Evolutionary conservation across 2,797 vertebrate genomes (phyloP), one percentile per base, ranked within the genome.

Genomic region (Okamejei kenojei): DNA sequence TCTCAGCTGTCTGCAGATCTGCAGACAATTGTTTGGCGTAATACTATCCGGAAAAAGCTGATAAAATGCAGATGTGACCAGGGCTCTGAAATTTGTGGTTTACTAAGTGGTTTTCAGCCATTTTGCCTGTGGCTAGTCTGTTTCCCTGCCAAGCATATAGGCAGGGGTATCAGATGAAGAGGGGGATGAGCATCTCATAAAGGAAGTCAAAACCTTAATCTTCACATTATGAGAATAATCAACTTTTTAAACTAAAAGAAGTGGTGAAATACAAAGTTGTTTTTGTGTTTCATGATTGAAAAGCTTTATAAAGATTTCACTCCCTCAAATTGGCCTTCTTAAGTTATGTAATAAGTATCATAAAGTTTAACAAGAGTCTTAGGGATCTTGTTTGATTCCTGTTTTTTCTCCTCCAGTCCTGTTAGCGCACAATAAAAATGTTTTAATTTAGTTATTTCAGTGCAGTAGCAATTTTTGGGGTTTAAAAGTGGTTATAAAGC

Each of bases 41-140:
- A 98, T 97, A 97, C 96, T 98, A 98, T 97, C 98, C 98, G 98
- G 97, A 97, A 97, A 96, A 96, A 96, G 97, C 97, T 98, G 98
- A 99, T 98, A 98, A 98, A 98, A 98, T 97, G 97, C 98, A 99
- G 98, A 98, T 98, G 98, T 98, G 97, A 96, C 95, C 96, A 97
- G 97, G 97, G 97, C 97, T 98, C 97, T 97, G 97, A 98, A 98
- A 98, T 97, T 97, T 98, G 97, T 97, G 97, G 97, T 97, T 97
- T 97, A 95, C 96, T 97, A 97, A 97, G 96, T 96, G 96, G 95
- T 94, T 95, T 95, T 95, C 94, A 92, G 94, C 94, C 86, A 94
- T 95, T 95, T 96, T 94, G 96, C 95, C 95, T 93, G 93, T 96
- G 96, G 96, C 96, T 94, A 96, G 95, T 95, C 94, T 94, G 95